A percentile compares a stretch with the other conserved stretches of the same genome.
These are phyloP conservation scores for Machaerirhynchus nigripectus DNA, from an alignment of 2,113 vertebrate genomes.

Conservation along the genomic window DNA sequence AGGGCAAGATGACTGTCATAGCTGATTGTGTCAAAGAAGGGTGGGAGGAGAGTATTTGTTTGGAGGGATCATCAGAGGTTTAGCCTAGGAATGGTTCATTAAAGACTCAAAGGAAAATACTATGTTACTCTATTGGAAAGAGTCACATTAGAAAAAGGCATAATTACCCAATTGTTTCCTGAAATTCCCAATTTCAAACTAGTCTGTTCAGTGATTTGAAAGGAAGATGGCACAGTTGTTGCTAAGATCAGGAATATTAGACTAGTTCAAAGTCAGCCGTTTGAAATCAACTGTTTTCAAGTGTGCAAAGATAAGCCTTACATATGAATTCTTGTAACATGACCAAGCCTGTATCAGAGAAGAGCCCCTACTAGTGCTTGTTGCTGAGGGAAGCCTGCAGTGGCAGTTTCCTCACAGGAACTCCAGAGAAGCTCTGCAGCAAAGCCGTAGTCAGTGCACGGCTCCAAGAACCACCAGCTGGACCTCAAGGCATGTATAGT, in stretches of 20 bases:
- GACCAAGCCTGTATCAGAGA: background rate
- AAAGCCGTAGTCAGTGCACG: background rate
- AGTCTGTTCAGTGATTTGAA: background rate
- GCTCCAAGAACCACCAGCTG: background rate
- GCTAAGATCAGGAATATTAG: background rate
- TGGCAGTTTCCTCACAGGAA: background rate
- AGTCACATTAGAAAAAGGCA: background rate
- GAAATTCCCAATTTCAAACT: background rate
- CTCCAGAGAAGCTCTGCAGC: background rate
- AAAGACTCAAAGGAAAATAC: background rate
- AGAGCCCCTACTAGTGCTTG: fast-evolving
- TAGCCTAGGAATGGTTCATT: background rate
- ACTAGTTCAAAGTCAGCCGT: background rate
- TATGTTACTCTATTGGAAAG: background rate
- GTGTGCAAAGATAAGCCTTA: background rate
- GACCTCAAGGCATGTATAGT: background rate
- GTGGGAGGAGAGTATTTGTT: background rate
- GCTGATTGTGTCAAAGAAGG: background rate
- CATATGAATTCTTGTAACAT: background rate
- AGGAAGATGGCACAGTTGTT: background rate
- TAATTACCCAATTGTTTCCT: background rate
- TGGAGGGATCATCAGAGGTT: background rate
- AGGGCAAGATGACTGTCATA: background rate
- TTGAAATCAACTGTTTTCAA: background rate
- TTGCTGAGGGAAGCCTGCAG: background rate